Conservation (phyloP, 2,888 invertebrate genomes). For the Blera fallax region DNA sequence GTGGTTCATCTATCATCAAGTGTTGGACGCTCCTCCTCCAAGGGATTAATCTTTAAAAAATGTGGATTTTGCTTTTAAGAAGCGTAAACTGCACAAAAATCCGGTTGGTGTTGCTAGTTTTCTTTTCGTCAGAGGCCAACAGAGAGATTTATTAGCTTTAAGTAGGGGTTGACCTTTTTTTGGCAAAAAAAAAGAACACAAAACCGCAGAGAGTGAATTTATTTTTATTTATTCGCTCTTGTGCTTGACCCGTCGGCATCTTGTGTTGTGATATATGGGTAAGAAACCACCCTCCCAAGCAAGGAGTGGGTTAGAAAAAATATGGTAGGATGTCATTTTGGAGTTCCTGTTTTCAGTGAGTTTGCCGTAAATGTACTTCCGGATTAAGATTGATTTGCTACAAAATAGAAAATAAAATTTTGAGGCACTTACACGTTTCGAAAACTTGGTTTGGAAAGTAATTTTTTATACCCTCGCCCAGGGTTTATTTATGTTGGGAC, state of each 20-base stretch:
- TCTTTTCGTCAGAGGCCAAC: not conserved
- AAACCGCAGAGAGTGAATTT: not conserved
- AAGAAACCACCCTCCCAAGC: not conserved
- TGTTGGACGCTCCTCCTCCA: constrained; percentile 15
- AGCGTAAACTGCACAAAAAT: constrained; percentile 46
- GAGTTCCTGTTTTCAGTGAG: not conserved
- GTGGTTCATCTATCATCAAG: constrained; percentile 49
- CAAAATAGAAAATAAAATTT: not conserved
- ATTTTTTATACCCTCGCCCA: too few relatives aligned
- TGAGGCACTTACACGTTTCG: not conserved
- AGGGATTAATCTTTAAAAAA: not conserved
- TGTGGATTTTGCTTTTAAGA: constrained; percentile 37
- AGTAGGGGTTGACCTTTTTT: constrained; percentile 42
- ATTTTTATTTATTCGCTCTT: constrained; percentile 14
- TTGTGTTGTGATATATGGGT: not conserved
- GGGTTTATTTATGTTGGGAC: too few relatives aligned
- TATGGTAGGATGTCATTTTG: not conserved
- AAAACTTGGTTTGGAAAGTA: not conserved
- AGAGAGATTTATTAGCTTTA: constrained; percentile 53
- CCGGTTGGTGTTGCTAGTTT: constrained; percentile 6
- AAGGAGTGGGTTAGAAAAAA: not conserved
- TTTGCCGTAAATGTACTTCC: not conserved
- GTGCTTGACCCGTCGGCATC: not conserved
- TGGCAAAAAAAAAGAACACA: not conserved
- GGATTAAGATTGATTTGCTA: not conserved